Base-by-base conservation (phyloP, 2,888 invertebrate species). In the Melolontha melolontha region DNA sequence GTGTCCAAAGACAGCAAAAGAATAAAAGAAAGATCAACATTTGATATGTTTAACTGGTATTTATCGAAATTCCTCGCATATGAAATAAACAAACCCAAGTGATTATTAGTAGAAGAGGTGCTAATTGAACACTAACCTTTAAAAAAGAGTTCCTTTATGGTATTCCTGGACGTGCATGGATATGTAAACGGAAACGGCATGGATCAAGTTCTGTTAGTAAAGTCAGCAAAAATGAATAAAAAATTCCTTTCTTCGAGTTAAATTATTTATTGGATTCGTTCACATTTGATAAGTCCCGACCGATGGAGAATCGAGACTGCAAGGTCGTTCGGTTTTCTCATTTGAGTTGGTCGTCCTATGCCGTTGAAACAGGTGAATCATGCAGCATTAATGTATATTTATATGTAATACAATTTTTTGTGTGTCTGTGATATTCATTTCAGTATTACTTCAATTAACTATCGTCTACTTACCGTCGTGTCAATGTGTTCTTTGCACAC, bases 81-180 rank as follows among this genome's bases (percentile, higher is more conserved):
- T 66, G 57, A 57, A 57, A 66, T 27, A 34, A 55, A 55, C 66
- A 66, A 66, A 57, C 66, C 57, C 34, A 47, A 55, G 39, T 66
- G 52, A 69, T 66, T 69, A 69, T 66, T 59, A 65, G 47, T 65
- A 57, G 47, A 65, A 65, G 59, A 69, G 65, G 71, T 69, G 71
- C 59, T 71, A 71, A 71, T 69, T 67, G 67, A 64, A 69, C 63
- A 65, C 50, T 67, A 65, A 70, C 66, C 67, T 64, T 64, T 65
- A 49, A 59, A 67, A 64, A 66, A 44, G 64, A 57, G 59, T 42
- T 66, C 47, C 66, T 71, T 64, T 65, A 54, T 62, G 68, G 65
- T 66, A 52, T 66, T 50, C 40, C 59, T 55, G 27, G 41, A 44
- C 39, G 49, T 27, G 51, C 47, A 34, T 65, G 57, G 51, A 64